Evolutionary conservation across 2,113 vertebrate species (phyloP).

Genomic region (Mus spicilegus): DNA sequence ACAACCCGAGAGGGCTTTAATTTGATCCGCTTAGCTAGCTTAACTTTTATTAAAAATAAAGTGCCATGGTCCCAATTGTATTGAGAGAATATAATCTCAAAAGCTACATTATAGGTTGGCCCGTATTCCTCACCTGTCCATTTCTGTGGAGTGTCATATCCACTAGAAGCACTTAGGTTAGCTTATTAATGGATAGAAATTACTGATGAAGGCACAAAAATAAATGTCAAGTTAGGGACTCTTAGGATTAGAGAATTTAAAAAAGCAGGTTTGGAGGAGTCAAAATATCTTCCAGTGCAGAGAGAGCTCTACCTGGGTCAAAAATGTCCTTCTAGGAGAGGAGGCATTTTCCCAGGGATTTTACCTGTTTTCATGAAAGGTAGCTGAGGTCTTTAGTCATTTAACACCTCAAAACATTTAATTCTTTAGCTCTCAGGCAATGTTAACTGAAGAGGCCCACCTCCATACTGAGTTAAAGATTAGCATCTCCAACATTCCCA

Average conservation of each 20-base stretch:
- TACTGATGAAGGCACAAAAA: background rate
- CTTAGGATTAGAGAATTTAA: background rate
- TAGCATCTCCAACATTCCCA: slow-evolving; percentile 34
- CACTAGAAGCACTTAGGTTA: background rate
- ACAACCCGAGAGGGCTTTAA: background rate
- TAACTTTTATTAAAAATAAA: slow-evolving; percentile 50
- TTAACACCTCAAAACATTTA: background rate
- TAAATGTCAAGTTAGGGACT: background rate
- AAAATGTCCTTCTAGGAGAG: background rate
- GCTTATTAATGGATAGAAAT: background rate
- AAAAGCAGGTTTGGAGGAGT: background rate
- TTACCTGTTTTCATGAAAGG: background rate
- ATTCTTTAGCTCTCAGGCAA: background rate
- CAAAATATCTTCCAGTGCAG: background rate
- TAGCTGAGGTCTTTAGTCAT: background rate
- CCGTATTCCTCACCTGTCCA: background rate
- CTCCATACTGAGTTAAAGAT: slow-evolving; percentile 13
- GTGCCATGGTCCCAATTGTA: background rate
- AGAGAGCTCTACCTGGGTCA: background rate
- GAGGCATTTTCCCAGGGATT: background rate
- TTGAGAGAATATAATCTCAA: slow-evolving; percentile 29
- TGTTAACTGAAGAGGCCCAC: slow-evolving; percentile 25
- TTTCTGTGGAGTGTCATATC: background rate
- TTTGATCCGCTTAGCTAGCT: background rate
- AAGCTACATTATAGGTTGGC: background rate